Evolutionary conservation across 2,888 invertebrate genomes (phyloP).

Genomic region (Operophtera brumata): DNA sequence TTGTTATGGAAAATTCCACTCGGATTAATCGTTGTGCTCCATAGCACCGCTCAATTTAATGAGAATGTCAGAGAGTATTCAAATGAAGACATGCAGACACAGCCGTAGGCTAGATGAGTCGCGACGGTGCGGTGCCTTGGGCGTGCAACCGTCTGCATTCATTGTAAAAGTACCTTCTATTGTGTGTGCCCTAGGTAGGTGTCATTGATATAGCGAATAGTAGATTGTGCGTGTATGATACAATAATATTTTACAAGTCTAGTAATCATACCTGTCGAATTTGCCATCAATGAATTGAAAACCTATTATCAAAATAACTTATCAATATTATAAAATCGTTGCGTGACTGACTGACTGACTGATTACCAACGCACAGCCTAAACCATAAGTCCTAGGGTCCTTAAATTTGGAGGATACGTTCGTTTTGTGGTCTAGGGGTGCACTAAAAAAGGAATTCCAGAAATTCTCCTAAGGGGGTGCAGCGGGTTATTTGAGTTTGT

Average conservation of each 20-base stretch:
- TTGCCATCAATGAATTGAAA: too few species aligned
- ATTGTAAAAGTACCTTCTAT: constrained; percentile 36
- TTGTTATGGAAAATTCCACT: neutral
- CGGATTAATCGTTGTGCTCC: neutral
- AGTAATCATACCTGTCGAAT: neutral
- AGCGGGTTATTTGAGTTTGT: too few species aligned
- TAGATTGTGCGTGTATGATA: neutral
- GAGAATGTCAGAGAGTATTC: constrained; percentile 38
- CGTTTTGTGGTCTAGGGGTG: too few species aligned
- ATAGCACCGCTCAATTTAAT: constrained; percentile 18
- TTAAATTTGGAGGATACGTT: too few species aligned
- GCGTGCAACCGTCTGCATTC: constrained; percentile 32
- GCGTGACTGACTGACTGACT: too few species aligned
- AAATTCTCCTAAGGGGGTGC: too few species aligned
- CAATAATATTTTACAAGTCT: neutral
- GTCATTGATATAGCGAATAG: neutral
- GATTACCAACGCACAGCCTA: too few species aligned
- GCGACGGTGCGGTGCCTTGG: constrained; percentile 32
- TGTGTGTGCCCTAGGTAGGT: neutral
- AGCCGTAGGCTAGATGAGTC: constrained; percentile 40
- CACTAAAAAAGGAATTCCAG: too few species aligned
- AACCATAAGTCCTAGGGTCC: too few species aligned
- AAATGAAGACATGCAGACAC: constrained; percentile 48
- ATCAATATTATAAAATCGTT: too few species aligned
- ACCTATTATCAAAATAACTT: too few species aligned